These are phyloP conservation scores for Hippoglossus stenolepis DNA, from an alignment of 2,113 vertebrate species.

Conservation along the genomic window DNA sequence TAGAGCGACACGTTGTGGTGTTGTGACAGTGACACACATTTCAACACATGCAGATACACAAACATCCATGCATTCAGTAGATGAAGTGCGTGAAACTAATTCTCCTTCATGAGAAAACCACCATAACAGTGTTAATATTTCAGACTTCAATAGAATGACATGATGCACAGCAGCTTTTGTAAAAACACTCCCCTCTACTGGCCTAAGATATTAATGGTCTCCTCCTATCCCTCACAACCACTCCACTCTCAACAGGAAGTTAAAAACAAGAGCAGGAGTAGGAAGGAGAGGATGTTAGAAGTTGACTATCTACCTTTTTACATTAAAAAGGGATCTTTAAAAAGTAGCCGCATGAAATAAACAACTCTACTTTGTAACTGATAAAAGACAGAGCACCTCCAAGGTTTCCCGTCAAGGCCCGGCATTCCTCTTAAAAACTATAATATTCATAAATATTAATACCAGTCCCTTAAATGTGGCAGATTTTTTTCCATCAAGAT, in stretches of 20 bases:
- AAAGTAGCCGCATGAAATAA: too few relatives aligned
- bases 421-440: too few relatives aligned
- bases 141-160: neutral
- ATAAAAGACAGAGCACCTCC: too few relatives aligned
- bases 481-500: too few relatives aligned
- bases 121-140: neutral
- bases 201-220: slow-evolving; percentile 1
- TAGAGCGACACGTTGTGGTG: neutral
- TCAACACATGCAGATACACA: slow-evolving; percentile 1
- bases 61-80: neutral
- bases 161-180: neutral
- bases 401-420: too few relatives aligned
- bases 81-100: neutral
- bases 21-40: neutral
- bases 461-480: too few relatives aligned
- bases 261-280: neutral
- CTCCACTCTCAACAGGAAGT: too few relatives aligned
- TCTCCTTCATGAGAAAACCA: neutral
- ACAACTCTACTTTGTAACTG: too few relatives aligned
- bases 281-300: neutral
- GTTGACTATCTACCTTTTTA: neutral
- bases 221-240: neutral
- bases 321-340: neutral
- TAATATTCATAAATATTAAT: too few relatives aligned
- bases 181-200: slow-evolving; percentile 58